Percentiles rank a stretch among this genome's conserved stretches.
phyloP scores from a whole-genome alignment of 2,888 invertebrate genomes.

The Oscheius onirici region DNA sequence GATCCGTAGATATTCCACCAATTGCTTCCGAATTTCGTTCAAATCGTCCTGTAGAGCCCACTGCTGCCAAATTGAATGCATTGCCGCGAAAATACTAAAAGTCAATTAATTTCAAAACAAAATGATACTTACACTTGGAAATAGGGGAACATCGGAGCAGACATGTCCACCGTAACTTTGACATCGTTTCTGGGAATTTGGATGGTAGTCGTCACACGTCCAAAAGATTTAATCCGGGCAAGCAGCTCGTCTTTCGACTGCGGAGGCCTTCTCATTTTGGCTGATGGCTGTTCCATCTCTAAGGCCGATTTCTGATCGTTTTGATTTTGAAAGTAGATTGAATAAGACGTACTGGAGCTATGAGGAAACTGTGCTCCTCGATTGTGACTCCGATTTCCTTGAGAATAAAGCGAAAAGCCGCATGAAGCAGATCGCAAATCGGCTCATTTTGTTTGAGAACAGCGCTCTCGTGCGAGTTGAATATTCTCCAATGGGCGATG shows the following conservation, averaged over 20 bases:
- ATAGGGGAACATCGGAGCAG: background rate
- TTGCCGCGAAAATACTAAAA: conserved; percentile 15
- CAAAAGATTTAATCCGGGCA: background rate
- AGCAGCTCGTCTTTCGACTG: conserved; percentile 6
- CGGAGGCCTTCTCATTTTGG: conserved; percentile 12
- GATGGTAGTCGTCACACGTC: background rate
- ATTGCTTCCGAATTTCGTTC: background rate
- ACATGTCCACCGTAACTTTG: background rate
- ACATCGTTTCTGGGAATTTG: background rate
- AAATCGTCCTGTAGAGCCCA: conserved; percentile 2
- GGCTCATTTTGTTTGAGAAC: background rate
- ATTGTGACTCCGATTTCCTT: conserved; percentile 16
- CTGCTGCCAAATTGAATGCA: conserved; percentile 20
- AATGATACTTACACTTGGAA: conserved; percentile 1
- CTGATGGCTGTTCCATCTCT: background rate
- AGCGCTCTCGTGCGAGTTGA: background rate
- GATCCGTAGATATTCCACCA: background rate
- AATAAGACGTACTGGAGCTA: background rate
- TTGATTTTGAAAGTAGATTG: background rate
- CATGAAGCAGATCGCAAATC: conserved; percentile 3
- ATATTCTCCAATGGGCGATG: conserved; percentile 24
- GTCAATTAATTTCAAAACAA: background rate
- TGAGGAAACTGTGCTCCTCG: background rate
- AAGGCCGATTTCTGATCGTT: background rate
- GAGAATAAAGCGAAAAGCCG: conserved; percentile 19